Base-by-base conservation (phyloP, 1,140 invertebrate species). In the Brachionus rubens region DNA sequence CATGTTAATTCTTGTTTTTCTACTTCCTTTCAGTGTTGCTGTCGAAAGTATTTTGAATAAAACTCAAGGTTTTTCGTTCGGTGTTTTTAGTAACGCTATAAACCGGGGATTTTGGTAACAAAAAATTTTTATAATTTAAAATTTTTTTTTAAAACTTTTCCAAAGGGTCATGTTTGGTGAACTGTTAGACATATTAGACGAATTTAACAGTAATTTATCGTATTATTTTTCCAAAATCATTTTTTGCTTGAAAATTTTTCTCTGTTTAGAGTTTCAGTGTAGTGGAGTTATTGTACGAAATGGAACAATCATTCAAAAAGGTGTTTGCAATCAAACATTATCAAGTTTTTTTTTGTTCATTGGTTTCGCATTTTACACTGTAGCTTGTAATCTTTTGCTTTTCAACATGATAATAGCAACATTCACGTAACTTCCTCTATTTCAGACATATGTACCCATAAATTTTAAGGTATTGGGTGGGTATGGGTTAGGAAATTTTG, bases 401-500 rank as follows among this genome's bases (percentile, higher is more conserved):
- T 72, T 72, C 4, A 72, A 72, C 10, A 72, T 72, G 68, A 72
- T 72, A 12, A 72, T 72, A 30, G 68, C 68, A 10, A 72, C 68
- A 36, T 72, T 72, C 26, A 72, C 46, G 68, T 72, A 50, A 21
- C 9, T 30, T 30, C 21, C 19, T 50, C 12, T 2, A 50, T n/a
- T n/a, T n/a, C n/a, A n/a, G n/a, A n/a, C n/a, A n/a, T n/a, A n/a
- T n/a, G n/a, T n/a, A n/a, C n/a, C n/a, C n/a, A n/a, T n/a, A n/a
- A n/a, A n/a, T n/a, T n/a, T n/a, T n/a, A n/a, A n/a, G n/a, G n/a
- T n/a, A n/a, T n/a, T n/a, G n/a, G n/a, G n/a, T n/a, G n/a, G n/a
- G n/a, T n/a, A n/a, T n/a, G n/a, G n/a, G n/a, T n/a, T n/a, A n/a
- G n/a, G n/a, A n/a, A n/a, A n/a, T n/a, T n/a, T n/a, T n/a, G n/a